A percentile compares a stretch with the other conserved stretches of the same genome.
Conservation (phyloP, 2,113 vertebrate genomes). For the Mustelus asterias region DNA sequence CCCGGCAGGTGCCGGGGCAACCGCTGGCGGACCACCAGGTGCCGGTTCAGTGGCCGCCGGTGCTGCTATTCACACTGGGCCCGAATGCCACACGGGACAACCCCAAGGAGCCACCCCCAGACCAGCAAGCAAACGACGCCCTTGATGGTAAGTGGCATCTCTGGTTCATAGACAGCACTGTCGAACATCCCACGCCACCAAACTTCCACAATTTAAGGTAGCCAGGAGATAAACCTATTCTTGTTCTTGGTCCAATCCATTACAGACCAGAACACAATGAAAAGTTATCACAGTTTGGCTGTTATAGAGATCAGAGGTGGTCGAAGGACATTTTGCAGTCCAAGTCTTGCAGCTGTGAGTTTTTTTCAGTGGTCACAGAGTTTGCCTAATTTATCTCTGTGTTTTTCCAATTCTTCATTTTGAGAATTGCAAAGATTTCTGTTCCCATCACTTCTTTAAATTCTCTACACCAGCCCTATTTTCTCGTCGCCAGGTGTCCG, state of each 20-base stretch:
- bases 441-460: background rate
- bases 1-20: background rate
- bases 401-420: background rate
- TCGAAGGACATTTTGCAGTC: background rate
- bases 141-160: background rate
- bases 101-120: background rate
- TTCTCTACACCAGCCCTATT: background rate
- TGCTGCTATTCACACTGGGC: slow-evolving; percentile 6
- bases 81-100: background rate
- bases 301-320: background rate
- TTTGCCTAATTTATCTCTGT: background rate
- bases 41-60: background rate
- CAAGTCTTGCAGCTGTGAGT: background rate
- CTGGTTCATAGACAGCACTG: too few species aligned
- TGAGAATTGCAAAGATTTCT: background rate
- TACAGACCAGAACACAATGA: background rate
- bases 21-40: background rate
- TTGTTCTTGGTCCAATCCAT: background rate
- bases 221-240: background rate
- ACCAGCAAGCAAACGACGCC: background rate
- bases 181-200: background rate
- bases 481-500: background rate
- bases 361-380: background rate
- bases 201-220: background rate
- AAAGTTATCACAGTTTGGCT: background rate